phyloP scores from a whole-genome alignment of 2,113 vertebrate species.

The Cathartes aura region DNA sequence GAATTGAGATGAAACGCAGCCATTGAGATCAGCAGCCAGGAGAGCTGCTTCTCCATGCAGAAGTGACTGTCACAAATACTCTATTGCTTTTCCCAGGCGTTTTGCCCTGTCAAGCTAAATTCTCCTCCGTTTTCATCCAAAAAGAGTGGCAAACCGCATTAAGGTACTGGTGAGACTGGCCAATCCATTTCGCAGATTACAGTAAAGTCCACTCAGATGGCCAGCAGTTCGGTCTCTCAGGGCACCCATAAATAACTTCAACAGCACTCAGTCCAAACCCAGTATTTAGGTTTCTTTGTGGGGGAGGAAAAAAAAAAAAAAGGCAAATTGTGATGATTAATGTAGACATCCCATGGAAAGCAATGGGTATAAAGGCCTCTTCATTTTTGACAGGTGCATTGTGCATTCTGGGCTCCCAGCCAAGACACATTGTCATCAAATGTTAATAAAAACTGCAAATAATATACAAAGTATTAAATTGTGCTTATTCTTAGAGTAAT shows the following conservation, averaged over 20 bases:
- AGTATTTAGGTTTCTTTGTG: background rate
- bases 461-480: slow-evolving; percentile 45
- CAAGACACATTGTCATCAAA: slow-evolving; percentile 67
- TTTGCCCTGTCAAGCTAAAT: background rate
- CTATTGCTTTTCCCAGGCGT: background rate
- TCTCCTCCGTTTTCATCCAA: background rate
- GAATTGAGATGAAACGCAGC: accelerated
- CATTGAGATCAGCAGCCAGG: background rate
- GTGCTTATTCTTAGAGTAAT: slow-evolving; percentile 37
- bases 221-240: background rate
- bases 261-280: background rate
- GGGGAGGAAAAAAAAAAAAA: background rate
- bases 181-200: background rate
- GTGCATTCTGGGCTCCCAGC: slow-evolving; percentile 30
- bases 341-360: background rate
- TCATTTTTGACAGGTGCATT: slow-evolving; percentile 74
- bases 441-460: slow-evolving; percentile 63
- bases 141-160: background rate
- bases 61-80: background rate
- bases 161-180: background rate
- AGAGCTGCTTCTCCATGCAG: background rate
- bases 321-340: slow-evolving; percentile 22
- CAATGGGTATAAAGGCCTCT: slow-evolving; percentile 62
- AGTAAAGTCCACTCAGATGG: background rate
- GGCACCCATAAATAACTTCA: background rate